phyloP scores from a whole-genome alignment of 2,888 invertebrate species.

The Sesia apiformis region DNA sequence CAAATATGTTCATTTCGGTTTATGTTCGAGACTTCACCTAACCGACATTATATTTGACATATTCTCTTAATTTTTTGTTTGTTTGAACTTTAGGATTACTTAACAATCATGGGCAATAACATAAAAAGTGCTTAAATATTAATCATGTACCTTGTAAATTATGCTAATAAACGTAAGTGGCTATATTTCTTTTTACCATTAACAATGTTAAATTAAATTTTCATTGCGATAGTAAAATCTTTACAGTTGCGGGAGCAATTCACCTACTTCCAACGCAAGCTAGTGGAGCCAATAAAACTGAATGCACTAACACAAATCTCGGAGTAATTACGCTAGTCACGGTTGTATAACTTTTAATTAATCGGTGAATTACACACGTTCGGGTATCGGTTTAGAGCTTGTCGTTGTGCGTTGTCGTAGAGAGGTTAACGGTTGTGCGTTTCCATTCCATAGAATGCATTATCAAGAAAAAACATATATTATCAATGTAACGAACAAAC shows the following conservation, averaged over 20 bases:
- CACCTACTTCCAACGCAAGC: conserved; percentile 25
- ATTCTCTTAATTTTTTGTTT: no score
- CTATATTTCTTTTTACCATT: no score
- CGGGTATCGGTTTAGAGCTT: conserved; percentile 32
- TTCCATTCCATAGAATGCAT: conserved; percentile 14
- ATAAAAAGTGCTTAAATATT: no score
- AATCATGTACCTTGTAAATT: no score
- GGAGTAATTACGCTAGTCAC: conserved; percentile 57
- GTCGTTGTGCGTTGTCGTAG: conserved; percentile 33
- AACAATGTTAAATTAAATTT: conserved; percentile 4
- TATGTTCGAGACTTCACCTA: background rate
- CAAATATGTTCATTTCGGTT: background rate
- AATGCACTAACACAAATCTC: conserved; percentile 52
- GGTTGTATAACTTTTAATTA: conserved; percentile 70
- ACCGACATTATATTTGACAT: no score
- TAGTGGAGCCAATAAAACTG: conserved; percentile 24
- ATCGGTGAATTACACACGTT: conserved; percentile 65
- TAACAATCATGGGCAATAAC: no score
- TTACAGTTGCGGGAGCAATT: conserved; percentile 24
- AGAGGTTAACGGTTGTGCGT: conserved; percentile 31
- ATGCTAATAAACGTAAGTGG: no score
- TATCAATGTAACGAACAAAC: no score
- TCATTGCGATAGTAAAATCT: conserved; percentile 18
- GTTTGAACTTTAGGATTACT: no score
- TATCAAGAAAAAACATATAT: no score